phyloP scores from a whole-genome alignment of 2,113 vertebrate species.

The Pangasianodon hypophthalmus region DNA sequence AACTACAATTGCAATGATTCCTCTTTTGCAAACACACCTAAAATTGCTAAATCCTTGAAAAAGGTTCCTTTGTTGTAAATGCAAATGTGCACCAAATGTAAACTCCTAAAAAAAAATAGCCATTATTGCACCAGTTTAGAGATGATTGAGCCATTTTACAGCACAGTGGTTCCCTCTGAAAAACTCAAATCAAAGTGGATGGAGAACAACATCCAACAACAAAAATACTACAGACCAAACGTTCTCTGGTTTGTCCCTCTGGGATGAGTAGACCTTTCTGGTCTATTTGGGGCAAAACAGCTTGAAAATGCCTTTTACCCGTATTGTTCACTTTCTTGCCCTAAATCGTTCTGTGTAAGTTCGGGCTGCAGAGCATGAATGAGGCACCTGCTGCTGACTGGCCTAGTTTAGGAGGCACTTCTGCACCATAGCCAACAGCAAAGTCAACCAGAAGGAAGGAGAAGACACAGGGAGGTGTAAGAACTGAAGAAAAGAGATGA shows the following conservation, averaged over 20 bases:
- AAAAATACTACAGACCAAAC: neutral
- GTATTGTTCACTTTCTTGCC: neutral
- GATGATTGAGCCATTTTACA: neutral
- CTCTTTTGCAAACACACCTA: no score
- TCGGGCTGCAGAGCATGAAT: slow-evolving; percentile 51
- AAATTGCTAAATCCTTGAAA: neutral
- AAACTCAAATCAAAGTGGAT: neutral
- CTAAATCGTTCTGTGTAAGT: slow-evolving; percentile 10
- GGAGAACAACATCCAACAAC: neutral
- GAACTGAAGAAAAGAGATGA: neutral
- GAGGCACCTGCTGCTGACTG: slow-evolving; percentile 70
- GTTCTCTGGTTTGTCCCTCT: neutral
- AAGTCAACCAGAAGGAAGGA: slow-evolving; percentile 61
- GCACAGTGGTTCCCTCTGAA: neutral
- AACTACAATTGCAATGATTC: no score
- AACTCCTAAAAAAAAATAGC: neutral
- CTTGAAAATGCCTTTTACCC: slow-evolving; percentile 24
- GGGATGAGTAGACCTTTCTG: neutral
- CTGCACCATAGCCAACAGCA: slow-evolving; percentile 62
- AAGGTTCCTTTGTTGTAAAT: neutral
- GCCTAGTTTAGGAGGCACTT: slow-evolving; percentile 65
- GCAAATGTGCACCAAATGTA: neutral
- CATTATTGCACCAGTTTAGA: neutral
- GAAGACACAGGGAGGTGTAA: slow-evolving; percentile 39
- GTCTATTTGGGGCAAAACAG: slow-evolving; percentile 1